A percentile compares a stretch with the other conserved stretches of the same genome.
Evolutionary conservation across 2,888 invertebrate genomes (phyloP).

Genomic region (Podabrus alpinus): DNA sequence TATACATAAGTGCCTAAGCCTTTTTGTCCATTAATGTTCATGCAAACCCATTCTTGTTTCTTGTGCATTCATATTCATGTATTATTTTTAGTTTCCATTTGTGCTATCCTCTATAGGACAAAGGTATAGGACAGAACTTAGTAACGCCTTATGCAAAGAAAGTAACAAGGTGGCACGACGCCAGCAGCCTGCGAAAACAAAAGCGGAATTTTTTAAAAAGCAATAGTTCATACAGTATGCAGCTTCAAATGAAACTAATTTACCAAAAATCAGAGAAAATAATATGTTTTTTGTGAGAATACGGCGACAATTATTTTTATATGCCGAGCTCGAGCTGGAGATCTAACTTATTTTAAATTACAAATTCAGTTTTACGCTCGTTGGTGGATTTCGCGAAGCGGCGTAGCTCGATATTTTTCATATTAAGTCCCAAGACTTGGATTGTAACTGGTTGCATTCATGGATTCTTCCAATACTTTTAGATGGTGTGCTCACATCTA

Average conservation of each 20-base stretch:
- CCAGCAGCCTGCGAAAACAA: background rate
- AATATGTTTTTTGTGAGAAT: background rate
- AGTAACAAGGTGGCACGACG: background rate
- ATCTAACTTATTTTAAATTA: too few species aligned
- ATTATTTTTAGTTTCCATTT: background rate
- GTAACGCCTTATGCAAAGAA: background rate
- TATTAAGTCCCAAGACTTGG: too few species aligned
- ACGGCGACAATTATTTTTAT: background rate
- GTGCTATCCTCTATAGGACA: background rate
- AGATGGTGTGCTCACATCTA: too few species aligned
- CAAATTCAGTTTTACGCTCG: too few species aligned
- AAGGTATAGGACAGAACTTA: background rate
- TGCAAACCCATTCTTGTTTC: background rate
- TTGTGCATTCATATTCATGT: background rate
- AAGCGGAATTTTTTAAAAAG: background rate
- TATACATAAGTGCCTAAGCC: background rate
- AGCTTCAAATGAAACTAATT: background rate
- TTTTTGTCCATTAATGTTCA: background rate
- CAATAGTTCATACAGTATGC: background rate
- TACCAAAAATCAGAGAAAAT: background rate
- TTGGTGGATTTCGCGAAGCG: too few species aligned
- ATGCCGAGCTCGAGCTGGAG: too few species aligned
- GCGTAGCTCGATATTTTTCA: too few species aligned
- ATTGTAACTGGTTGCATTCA: too few species aligned
- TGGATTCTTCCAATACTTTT: too few species aligned